Conservation (phyloP, 2,888 invertebrate species). For the Eubasilissa splendida region DNA sequence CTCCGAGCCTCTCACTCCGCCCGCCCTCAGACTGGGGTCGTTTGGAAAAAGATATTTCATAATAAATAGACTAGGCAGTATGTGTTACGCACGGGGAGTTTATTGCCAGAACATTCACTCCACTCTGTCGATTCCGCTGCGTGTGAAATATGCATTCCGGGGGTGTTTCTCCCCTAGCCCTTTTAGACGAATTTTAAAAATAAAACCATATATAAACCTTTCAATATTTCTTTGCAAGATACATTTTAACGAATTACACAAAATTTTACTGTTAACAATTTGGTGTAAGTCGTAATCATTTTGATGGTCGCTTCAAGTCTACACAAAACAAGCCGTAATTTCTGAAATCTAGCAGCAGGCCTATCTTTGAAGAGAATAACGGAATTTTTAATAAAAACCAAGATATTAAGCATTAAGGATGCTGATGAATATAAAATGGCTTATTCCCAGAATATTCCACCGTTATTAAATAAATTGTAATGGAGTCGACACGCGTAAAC, state of each 20-base stretch:
- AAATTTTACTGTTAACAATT: background rate
- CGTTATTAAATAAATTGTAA: slow-evolving; percentile 52
- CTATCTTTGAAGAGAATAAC: background rate
- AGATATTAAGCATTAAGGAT: slow-evolving; percentile 43
- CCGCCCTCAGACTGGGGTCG: slow-evolving; percentile 53
- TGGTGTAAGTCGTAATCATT: background rate
- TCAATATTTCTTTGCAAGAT: too few species aligned
- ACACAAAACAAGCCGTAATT: slow-evolving; percentile 23
- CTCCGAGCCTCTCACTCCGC: slow-evolving; percentile 44
- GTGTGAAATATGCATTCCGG: slow-evolving; percentile 39
- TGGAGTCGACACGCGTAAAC: slow-evolving; percentile 41
- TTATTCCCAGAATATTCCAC: slow-evolving; percentile 40
- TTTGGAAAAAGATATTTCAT: slow-evolving; percentile 58
- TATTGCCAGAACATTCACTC: slow-evolving; percentile 46
- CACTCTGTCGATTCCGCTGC: slow-evolving; percentile 37
- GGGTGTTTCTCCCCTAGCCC: background rate
- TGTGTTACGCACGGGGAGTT: slow-evolving; percentile 44
- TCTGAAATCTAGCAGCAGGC: slow-evolving; percentile 11
- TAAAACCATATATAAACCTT: slow-evolving; percentile 9
- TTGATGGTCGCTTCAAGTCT: background rate
- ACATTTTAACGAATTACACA: too few species aligned
- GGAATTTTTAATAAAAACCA: slow-evolving; percentile 45
- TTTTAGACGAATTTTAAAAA: slow-evolving; percentile 16
- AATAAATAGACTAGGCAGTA: slow-evolving; percentile 52
- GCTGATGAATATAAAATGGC: slow-evolving; percentile 41